Conservation (phyloP, 1,140 invertebrate genomes). For the Procambarus clarkii region DNA sequence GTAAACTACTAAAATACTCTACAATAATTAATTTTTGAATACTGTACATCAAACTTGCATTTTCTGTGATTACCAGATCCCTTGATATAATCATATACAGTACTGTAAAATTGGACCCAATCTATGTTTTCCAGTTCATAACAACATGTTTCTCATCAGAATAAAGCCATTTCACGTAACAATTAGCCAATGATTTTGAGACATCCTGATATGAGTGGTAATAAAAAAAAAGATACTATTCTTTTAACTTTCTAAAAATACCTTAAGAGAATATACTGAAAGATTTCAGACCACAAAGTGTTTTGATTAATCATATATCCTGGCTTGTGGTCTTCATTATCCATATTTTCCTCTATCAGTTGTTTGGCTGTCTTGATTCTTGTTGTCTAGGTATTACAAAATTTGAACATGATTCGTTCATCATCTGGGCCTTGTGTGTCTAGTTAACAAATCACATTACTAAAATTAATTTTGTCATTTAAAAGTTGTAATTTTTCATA, state of each 20-base stretch:
- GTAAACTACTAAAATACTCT: background rate
- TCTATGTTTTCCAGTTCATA: background rate
- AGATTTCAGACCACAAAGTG: too few species aligned
- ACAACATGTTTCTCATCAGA: background rate
- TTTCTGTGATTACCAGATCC: background rate
- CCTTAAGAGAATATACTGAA: too few species aligned
- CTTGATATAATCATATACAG: background rate
- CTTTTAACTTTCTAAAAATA: too few species aligned
- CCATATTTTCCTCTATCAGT: background rate
- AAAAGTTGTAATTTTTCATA: background rate
- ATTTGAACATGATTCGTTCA: too few species aligned
- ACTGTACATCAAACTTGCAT: background rate
- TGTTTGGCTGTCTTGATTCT: too few species aligned
- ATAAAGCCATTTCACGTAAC: background rate
- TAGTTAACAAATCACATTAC: background rate
- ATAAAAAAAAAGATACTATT: background rate
- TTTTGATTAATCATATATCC: background rate
- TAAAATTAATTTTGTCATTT: background rate
- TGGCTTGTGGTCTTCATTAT: background rate
- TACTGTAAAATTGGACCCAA: background rate
- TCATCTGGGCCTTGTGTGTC: too few species aligned
- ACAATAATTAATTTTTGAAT: background rate
- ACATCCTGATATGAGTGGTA: background rate
- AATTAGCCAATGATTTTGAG: background rate
- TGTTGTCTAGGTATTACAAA: too few species aligned